phyloP scores from a whole-genome alignment of 2,888 invertebrate species.

The Pilophorus perplexus region DNA sequence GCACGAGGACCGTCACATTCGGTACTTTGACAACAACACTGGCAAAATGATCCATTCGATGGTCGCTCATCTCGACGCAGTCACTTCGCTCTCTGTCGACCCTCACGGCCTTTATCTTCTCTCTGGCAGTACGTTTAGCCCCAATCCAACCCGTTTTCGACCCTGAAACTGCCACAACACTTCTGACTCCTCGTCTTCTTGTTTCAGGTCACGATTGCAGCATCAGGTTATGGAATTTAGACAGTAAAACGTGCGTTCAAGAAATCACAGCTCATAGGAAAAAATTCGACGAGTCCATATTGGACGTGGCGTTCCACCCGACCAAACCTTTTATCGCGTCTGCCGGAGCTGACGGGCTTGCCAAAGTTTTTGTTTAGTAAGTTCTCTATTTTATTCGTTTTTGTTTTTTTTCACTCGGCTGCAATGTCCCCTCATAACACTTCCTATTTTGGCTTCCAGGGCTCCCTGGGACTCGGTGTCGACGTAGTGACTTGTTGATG shows the following conservation, averaged over 20 bases:
- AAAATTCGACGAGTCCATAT: slow-evolving; percentile 98
- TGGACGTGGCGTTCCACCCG: slow-evolving; percentile 99
- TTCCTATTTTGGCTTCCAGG: too few species aligned
- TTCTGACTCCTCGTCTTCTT: too few species aligned
- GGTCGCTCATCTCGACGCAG: slow-evolving; percentile 98
- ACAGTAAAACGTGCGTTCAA: slow-evolving; percentile 98
- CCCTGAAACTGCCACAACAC: too few species aligned
- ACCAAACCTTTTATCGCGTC: slow-evolving; percentile 97
- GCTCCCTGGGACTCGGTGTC: too few species aligned
- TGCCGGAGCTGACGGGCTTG: slow-evolving; percentile 97
- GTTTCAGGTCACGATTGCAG: slow-evolving; percentile 92
- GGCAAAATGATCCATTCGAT: slow-evolving; percentile 95
- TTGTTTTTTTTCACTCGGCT: background rate
- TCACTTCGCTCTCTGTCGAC: slow-evolving; percentile 96
- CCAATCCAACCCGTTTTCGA: too few species aligned
- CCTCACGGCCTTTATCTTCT: slow-evolving; percentile 97
- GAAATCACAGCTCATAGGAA: slow-evolving; percentile 99
- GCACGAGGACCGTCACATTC: slow-evolving; percentile 96
- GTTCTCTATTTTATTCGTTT: slow-evolving; percentile 4
- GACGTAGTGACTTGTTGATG: too few species aligned
- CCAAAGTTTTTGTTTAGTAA: slow-evolving; percentile 90
- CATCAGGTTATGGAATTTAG: slow-evolving; percentile 97
- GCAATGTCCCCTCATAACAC: too few species aligned
- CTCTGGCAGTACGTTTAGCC: slow-evolving; percentile 87
- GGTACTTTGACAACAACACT: slow-evolving; percentile 95